Conservation (phyloP, 2,888 invertebrate genomes). For the Eristalis tenax region DNA sequence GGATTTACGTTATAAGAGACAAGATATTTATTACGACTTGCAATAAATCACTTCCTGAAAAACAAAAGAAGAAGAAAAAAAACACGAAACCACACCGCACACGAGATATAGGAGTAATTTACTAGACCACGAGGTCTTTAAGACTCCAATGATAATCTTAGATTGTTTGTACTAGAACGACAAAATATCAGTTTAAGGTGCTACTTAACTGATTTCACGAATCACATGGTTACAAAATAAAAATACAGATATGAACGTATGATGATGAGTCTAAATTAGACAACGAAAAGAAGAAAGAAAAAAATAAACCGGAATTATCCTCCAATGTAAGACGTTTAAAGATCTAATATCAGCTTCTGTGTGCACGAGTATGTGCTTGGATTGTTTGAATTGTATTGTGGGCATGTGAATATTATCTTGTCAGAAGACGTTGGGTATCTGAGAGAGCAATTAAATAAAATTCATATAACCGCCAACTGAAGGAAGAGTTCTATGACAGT, state of each 20-base stretch:
- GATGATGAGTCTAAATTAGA: slow-evolving; percentile 1
- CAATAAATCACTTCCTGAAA: slow-evolving; percentile 53
- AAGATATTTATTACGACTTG: slow-evolving; percentile 33
- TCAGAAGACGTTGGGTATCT: not conserved
- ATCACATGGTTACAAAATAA: slow-evolving; percentile 34
- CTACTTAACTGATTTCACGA: slow-evolving; percentile 13
- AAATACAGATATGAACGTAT: slow-evolving; percentile 26
- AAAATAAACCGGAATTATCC: slow-evolving; percentile 23
- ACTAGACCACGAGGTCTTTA: slow-evolving; percentile 50
- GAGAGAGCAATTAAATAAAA: not conserved
- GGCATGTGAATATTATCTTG: slow-evolving; percentile 6
- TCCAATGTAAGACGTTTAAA: slow-evolving; percentile 14
- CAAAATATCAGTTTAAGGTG: slow-evolving; percentile 16
- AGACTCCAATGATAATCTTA: slow-evolving; percentile 47
- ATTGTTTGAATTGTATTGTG: not conserved
- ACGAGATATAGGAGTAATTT: slow-evolving; percentile 45
- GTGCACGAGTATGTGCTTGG: not conserved
- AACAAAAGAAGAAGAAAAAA: not conserved
- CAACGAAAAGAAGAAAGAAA: not conserved
- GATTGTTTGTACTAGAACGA: not conserved
- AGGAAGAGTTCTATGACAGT: slow-evolving; percentile 3
- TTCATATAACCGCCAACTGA: slow-evolving; percentile 4
- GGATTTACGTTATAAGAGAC: slow-evolving; percentile 45
- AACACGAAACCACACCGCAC: not conserved
- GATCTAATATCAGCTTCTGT: not conserved